Evolutionary conservation across 2,797 vertebrate species (phyloP), one percentile per base, ranked within the genome.

Genomic region (Alexandromys oeconomus): DNA sequence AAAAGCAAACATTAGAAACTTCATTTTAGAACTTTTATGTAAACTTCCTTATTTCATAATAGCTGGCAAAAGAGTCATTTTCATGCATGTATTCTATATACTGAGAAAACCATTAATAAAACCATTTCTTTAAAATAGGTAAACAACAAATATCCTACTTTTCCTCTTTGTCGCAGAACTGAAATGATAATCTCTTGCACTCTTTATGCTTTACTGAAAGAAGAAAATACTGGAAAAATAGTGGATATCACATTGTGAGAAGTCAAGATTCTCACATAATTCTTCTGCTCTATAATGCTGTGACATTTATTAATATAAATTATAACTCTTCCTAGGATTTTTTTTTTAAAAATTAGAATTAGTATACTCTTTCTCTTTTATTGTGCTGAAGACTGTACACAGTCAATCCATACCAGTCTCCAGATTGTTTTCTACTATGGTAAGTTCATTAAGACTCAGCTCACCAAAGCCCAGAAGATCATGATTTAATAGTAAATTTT

Each of bases 11-110:
- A 61, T 29, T 67, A 48, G 2, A 77, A 67, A 89, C 80, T 78
- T 95, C 69, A 37, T 51, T 93, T 77, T 82, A 79, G 5, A 77
- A 80, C 4, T n/a, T 96, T 71, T 74, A 86, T 71, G 96, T 89
- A 82, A 90, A 65, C 3, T 73, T 67, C 69, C 27, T 2, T 77
- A 14, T 88, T 93, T 95, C 17, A 9, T 61, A 91, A 59, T 71
- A 51, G 65, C 34, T 87, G 48, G 2, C 61, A 7, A 57, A 63
- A 48, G 2, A 78, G 19, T 87, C 8, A 65, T 23, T 91, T 11
- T 82, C 63, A 7, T 92, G 2, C 51, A 61, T 54, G 74, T 6
- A 67, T 69, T 6, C 7, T 86, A 4, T 61, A 17, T 31, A 6
- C 5, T 51, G 15, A 34, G 10, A 90, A 48, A 85, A 87, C 37